Evolutionary conservation across 2,888 invertebrate species (phyloP), one percentile per base, ranked within the genome.

Genomic region (Clunio marinus): DNA sequence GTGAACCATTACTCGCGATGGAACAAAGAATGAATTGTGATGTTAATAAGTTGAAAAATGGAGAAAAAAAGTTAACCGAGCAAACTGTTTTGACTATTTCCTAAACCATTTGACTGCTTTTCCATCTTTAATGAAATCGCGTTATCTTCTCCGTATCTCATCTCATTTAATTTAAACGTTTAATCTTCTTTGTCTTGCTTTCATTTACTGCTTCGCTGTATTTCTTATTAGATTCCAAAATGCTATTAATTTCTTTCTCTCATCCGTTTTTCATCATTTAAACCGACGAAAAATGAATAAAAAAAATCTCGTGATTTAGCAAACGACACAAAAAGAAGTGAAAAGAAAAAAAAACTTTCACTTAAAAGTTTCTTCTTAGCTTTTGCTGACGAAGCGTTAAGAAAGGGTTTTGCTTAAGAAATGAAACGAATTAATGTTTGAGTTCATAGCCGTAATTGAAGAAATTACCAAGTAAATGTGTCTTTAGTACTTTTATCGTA

Each of bases 321-420:
- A 22, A n/a, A 22, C 51, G 51, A 51, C 51, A 51, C 17, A 7
- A 17, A 51, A 45, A 45, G 10, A 45, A 45, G n/a, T 32, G 5
- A 32, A 45, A 51, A 51, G 51, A 51, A 17, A 51, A 22, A 51
- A 41, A 51, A 51, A 51, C 51, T 51, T 51, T 51, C 51, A 51
- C 51, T 51, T 51, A 22, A 51, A 51, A 51, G 22, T 51, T 22
- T 51, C 51, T 51, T 32, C 35, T 32, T n/a, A n/a, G n/a, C n/a
- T 32, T 51, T 51, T 22, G 20, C n/a, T n/a, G n/a, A 20, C 17
- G 10, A 51, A 51, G 22, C 41, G 41, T 41, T 41, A 51, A 51
- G 22, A 17, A 45, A 8, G 45, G 10, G 45, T 15, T 45, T 45
- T 45, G 8, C 45, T 45, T 15, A 15, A 8, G 20, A n/a, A 15